Conservation (phyloP, 2,113 vertebrate species). For the Eurystomus gularis region DNA sequence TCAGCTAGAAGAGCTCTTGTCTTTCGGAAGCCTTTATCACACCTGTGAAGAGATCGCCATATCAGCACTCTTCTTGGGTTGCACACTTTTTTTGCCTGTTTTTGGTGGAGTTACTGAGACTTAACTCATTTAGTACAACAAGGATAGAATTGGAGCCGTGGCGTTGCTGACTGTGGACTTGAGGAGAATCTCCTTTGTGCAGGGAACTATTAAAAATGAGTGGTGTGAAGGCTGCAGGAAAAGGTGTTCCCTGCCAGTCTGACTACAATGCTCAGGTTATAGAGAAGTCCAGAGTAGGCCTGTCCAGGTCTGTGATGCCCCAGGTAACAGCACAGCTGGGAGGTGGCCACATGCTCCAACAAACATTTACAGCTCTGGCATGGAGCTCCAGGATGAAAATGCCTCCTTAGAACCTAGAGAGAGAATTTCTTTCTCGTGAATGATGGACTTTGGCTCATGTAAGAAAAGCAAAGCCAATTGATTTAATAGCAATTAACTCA, state of each 20-base stretch:
- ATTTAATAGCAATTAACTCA: conserved; percentile 64
- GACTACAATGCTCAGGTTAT: rapidly evolving
- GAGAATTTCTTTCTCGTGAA: conserved; percentile 14
- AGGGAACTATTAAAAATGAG: not conserved
- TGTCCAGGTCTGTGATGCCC: not conserved
- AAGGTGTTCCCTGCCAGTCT: not conserved
- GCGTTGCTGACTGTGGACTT: not conserved
- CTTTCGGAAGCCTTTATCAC: not conserved
- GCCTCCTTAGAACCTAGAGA: not conserved
- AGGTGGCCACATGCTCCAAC: not conserved
- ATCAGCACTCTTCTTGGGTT: not conserved
- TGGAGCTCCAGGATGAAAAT: not conserved
- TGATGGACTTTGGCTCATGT: conserved; percentile 44
- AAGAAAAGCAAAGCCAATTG: conserved; percentile 49
- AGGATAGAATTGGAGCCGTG: not conserved
- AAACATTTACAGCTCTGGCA: not conserved
- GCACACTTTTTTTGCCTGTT: not conserved
- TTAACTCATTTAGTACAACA: not conserved
- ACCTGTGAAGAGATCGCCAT: not conserved
- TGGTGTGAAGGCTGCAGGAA: not conserved
- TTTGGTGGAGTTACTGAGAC: not conserved
- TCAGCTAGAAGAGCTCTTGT: not conserved
- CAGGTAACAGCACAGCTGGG: not conserved
- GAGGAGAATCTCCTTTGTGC: not conserved
- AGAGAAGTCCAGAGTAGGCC: not conserved